Evolutionary conservation across 2,797 vertebrate genomes (phyloP), one percentile per base, ranked within the genome.

Genomic region (Acropternis orthonyx): DNA sequence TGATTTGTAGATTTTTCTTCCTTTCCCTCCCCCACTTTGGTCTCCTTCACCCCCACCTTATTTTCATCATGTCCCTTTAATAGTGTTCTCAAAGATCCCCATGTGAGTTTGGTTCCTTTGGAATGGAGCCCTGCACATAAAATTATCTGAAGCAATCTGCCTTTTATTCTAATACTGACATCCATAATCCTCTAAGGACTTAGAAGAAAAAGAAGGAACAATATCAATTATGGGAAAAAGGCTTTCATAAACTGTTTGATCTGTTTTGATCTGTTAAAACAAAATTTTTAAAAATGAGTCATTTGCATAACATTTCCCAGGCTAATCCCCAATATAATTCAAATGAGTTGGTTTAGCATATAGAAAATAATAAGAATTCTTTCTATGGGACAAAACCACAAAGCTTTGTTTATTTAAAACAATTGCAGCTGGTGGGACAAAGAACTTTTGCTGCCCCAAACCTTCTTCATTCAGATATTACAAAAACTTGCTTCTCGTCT

Each of bases 171-270:
- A 95, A 95, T 80, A 79, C 48, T 95, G 94, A 95, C 91, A 90
- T 94, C 93, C 91, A 84, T 88, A 95, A 95, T 94, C 89, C 96
- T 90, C 95, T 67, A 71, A 95, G 94, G 96, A 90, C 67, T 93
- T 92, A 77, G 77, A 96, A 90, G 85, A 90, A 93, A 92, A 87
- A 90, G 77, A 61, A 86, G 83, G 55, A 95, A 86, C 95, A 90
- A 96, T 96, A 95, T 96, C 74, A 97, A 90, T 96, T 96, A 95
- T 96, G 96, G 94, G 94, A 95, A 96, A 96, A 95, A 94, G 51
- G 46, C 89, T 92, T 96, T 94, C 74, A 93, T 80, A 92, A 96
- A 82, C 95, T 88, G 83, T 44, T 65, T 65, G 63, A 66, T 65
- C 62, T 65, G 44, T 86, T 96, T 96, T 97, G 88, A 95, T 90